Percentiles rank a stretch among this genome's conserved stretches.
Evolutionary conservation across 2,113 vertebrate genomes (phyloP).

Genomic region (Probosciger aterrimus): DNA sequence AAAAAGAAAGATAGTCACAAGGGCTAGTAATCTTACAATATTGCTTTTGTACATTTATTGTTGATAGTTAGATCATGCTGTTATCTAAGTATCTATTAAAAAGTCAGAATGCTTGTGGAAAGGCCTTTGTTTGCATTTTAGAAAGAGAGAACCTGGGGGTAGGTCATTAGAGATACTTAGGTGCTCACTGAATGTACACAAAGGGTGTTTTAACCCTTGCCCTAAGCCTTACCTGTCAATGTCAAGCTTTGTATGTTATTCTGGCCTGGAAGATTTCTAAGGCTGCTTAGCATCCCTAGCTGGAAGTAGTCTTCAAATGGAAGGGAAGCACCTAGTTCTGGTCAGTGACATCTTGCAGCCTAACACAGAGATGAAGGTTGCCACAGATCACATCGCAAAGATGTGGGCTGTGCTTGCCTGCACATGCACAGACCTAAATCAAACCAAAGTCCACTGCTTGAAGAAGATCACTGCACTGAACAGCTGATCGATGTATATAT

Average conservation of each 20-base stretch:
- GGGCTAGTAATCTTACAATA: neutral
- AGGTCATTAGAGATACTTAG: neutral
- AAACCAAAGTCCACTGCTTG: neutral
- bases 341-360: neutral
- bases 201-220: neutral
- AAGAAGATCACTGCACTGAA: neutral
- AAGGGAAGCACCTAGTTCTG: neutral
- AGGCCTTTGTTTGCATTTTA: neutral
- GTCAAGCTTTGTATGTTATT: neutral
- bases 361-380: neutral
- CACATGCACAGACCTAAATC: neutral
- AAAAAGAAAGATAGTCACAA: neutral
- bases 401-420: neutral
- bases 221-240: neutral
- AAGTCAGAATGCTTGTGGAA: neutral
- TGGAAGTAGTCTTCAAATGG: neutral
- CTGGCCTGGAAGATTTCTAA: neutral
- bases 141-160: neutral
- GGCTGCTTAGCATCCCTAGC: neutral
- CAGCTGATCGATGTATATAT: neutral
- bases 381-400: neutral
- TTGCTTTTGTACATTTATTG: neutral
- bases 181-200: accelerated
- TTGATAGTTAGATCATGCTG: neutral
- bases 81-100: neutral